A percentile compares a stretch with the other conserved stretches of the same genome.
Evolutionary conservation across 2,797 vertebrate species (phyloP).

Genomic region (Spea hammondii): DNA sequence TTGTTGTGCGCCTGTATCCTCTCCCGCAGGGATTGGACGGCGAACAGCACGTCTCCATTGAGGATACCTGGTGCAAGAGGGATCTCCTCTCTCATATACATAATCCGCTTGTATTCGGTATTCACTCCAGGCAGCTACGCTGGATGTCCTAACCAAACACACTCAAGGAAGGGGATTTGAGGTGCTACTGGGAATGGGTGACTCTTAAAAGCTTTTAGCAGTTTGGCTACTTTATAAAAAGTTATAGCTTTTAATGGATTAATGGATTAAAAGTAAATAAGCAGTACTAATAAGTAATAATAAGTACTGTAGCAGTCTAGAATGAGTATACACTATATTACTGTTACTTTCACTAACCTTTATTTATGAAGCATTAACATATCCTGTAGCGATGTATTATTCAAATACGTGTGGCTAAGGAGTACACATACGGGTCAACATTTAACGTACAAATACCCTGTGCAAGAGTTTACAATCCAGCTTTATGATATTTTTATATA

Average conservation of each 20-base stretch:
- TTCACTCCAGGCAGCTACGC: background rate
- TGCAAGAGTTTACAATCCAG: too few species aligned
- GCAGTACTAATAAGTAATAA: too few species aligned
- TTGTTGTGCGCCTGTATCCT: constrained; percentile 56
- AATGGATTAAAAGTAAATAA: too few species aligned
- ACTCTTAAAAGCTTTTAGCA: background rate
- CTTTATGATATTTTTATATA: too few species aligned
- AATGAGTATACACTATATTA: too few species aligned
- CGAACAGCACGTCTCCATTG: constrained; percentile 62
- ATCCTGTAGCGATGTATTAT: too few species aligned
- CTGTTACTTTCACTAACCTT: too few species aligned
- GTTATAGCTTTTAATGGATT: background rate
- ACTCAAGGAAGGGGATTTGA: background rate
- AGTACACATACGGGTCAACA: too few species aligned
- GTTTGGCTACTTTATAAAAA: background rate
- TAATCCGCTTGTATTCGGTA: constrained; percentile 25
- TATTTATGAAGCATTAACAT: too few species aligned
- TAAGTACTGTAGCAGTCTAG: too few species aligned
- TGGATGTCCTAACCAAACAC: background rate
- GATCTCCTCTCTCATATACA: constrained; percentile 55
- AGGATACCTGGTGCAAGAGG: constrained; percentile 56
- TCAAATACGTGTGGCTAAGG: too few species aligned
- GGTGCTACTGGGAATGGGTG: background rate
- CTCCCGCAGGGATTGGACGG: constrained; percentile 59
- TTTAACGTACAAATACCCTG: too few species aligned